Evolutionary conservation across 2,888 invertebrate species (phyloP), one percentile per base, ranked within the genome.

Genomic region (Sinelater perroti): DNA sequence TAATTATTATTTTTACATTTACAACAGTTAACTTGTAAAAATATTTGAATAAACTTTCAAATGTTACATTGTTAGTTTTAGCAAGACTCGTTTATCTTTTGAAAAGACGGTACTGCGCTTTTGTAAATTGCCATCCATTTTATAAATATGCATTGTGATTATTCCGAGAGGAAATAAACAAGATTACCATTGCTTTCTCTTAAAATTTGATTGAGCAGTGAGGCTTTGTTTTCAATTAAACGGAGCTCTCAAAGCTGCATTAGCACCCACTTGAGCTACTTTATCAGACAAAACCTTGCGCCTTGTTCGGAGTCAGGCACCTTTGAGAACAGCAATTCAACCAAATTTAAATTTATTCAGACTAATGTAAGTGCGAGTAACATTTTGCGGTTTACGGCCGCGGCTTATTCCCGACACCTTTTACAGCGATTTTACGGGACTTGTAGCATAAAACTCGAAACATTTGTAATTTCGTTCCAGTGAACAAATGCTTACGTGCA

Each of bases 261-360:
- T 2, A 8, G 24, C 21, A 24, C 24, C 24, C 24, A 16, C 5
- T 3, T n/a, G 20, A 24, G 24, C 1, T 16, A 14, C 13, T 40
- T 24, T 40, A 24, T 21, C 24, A 47, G 35, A 35, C 33, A 35
- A 24, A 47, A 47, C 40, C 40, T 40, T 24, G 18, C 35, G 40
- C 40, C 26, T 26, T 24, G 18, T 26, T 24, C 28, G 13, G 45
- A 30, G 31, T 20, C 31, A 18, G 31, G 18, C 38, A 40, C 38
- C 50, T 38, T 38, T 50, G 38, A 30, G 30, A 28, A 30, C 30
- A 46, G 45, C 38, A 50, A 50, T 50, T 50, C 40, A 38, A 40
- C 28, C 30, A 30, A 50, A 50, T 38, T 40, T 50, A 38, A 50
- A 50, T 38, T 50, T 46, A 46, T 46, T 46, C 31, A 40, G 40